Evolutionary conservation across 2,888 invertebrate genomes (phyloP).

Genomic region (Watsonalla binaria): DNA sequence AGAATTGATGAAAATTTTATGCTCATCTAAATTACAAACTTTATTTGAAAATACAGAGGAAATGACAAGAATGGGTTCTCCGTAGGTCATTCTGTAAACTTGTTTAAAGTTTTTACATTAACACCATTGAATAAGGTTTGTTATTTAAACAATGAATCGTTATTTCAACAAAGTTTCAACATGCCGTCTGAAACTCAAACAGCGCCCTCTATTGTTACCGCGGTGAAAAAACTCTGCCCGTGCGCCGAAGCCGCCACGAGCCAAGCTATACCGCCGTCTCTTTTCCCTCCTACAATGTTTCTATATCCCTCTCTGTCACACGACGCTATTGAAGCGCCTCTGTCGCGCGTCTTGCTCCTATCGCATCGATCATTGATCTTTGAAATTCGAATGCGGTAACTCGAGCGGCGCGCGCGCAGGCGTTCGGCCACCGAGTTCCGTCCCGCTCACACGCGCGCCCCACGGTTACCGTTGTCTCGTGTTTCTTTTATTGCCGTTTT

Average conservation of each 20-base stretch:
- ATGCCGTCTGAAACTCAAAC: conserved; percentile 25
- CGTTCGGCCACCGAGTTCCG: conserved; percentile 52
- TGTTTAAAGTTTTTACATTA: conserved; percentile 20
- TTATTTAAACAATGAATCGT: conserved; percentile 19
- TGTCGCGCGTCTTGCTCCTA: conserved; percentile 64
- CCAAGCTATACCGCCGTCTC: conserved; percentile 45
- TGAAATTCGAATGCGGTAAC: conserved; percentile 73
- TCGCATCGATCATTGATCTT: conserved; percentile 77
- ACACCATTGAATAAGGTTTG: conserved; percentile 24
- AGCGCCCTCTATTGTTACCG: conserved; percentile 54
- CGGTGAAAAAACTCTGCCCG: conserved; percentile 29
- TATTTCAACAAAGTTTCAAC: conserved; percentile 1
- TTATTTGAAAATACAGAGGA: neutral
- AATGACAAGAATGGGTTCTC: neutral
- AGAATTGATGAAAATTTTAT: neutral
- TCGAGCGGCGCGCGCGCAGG: conserved; percentile 72
- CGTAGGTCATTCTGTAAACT: conserved; percentile 10
- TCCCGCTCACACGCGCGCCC: conserved; percentile 62
- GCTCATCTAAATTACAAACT: no score
- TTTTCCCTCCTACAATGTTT: conserved; percentile 20
- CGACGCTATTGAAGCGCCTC: conserved; percentile 34
- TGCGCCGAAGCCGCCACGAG: conserved; percentile 63
- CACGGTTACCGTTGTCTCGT: conserved; percentile 66
- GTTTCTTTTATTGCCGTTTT: conserved; percentile 78
- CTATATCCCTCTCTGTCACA: conserved; percentile 34